phyloP scores from a whole-genome alignment of 2,113 vertebrate genomes.

The Cathartes aura region DNA sequence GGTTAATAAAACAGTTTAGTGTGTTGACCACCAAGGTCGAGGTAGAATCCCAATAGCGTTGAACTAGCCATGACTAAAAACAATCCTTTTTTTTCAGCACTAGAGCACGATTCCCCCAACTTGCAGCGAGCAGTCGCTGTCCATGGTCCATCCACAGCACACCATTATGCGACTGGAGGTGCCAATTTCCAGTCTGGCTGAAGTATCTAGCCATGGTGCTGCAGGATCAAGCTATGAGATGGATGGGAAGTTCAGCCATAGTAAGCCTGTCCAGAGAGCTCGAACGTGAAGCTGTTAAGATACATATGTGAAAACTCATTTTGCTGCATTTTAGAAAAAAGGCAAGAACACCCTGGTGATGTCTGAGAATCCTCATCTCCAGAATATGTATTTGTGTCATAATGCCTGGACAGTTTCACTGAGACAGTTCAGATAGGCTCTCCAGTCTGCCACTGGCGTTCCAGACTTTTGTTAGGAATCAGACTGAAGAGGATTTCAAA shows the following conservation, averaged over 20 bases:
- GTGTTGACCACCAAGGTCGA: background rate
- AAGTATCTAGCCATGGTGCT: background rate
- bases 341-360: background rate
- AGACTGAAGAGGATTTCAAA: background rate
- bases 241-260: background rate
- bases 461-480: background rate
- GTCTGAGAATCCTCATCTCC: background rate
- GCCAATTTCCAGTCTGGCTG: too few species aligned
- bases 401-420: background rate
- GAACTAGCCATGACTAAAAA: background rate
- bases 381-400: background rate
- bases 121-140: background rate
- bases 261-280: background rate
- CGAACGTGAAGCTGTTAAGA: background rate
- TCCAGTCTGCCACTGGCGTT: background rate
- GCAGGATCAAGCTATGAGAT: background rate
- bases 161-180: background rate
- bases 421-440: background rate
- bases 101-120: fast-evolving
- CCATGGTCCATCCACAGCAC: background rate
- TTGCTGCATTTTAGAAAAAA: background rate
- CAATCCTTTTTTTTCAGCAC: fast-evolving
- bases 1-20: background rate
- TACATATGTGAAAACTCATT: background rate
- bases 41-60: background rate